Evolutionary conservation across 2,113 vertebrate species (phyloP), one percentile per base, ranked within the genome.

Genomic region (Clarias macrocephalus): DNA sequence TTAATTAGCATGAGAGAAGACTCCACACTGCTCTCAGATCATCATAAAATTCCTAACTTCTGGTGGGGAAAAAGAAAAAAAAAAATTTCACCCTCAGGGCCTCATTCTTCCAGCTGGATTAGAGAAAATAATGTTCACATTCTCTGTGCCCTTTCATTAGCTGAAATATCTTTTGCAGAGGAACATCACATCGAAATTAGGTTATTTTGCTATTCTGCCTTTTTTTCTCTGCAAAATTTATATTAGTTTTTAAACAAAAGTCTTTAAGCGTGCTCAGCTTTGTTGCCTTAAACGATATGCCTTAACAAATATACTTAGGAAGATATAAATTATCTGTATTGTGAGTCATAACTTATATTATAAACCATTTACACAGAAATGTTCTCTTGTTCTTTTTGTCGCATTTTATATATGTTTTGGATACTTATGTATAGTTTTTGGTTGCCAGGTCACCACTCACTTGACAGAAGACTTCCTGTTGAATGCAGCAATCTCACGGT

Each of bases 391-490:
- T n/a, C n/a, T n/a, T n/a, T n/a, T n/a, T n/a, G n/a, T n/a, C n/a
- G n/a, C n/a, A n/a, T n/a, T n/a, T n/a, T n/a, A n/a, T n/a, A n/a
- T n/a, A 37, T 18, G 19, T 12, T 60, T 56, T 37, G 80, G 48
- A 28, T 52, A 23, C 33, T 88, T 13, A 65, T 82, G 25, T 90
- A 85, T 33, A 84, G 33, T 84, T 77, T 91, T 86, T 84, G 89
- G 0, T 88, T 85, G 89, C 84, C 87, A 99, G 98, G 97, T 99
- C 91, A 99, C 97, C 0, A 70, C 89, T 82, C 92, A 96, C 91
- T 97, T 98, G 93, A 96, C 95, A 2, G 95, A 98, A 91, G 97
- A 98, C 93, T 96, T 97, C 92, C 93, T 96, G 23, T 95, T 99
- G 92, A 98, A 99, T 57, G 95, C 97, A 12, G 97, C 94, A n/a